phyloP scores from a whole-genome alignment of 2,113 vertebrate species.

The Plecturocebus donacophilus region DNA sequence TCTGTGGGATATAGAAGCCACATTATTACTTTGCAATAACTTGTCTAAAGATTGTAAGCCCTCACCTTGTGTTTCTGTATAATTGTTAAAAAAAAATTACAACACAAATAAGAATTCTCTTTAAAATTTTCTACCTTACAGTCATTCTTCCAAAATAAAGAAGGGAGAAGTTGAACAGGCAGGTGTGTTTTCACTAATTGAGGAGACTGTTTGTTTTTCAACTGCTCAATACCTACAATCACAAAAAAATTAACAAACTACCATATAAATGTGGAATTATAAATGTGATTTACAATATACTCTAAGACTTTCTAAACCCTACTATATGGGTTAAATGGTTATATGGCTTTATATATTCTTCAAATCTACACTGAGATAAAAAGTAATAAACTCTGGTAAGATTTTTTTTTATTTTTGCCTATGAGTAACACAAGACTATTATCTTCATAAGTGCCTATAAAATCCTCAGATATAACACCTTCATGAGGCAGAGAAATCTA shows the following conservation, averaged over 20 bases:
- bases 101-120: neutral
- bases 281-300: neutral
- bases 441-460: neutral
- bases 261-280: neutral
- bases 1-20: neutral
- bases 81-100: neutral
- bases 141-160: slow-evolving; percentile 89
- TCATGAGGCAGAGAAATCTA: neutral
- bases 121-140: slow-evolving; percentile 83
- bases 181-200: slow-evolving; percentile 90
- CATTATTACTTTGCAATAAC: neutral
- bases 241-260: neutral
- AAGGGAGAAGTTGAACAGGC: slow-evolving; percentile 86
- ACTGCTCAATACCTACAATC: slow-evolving; percentile 78
- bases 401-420: neutral
- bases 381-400: neutral
- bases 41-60: neutral
- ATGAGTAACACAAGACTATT: neutral
- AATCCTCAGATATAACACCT: neutral
- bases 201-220: slow-evolving; percentile 82
- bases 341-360: neutral
- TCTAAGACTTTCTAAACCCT: neutral
- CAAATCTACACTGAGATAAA: neutral
- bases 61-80: neutral
- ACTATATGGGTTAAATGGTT: neutral